Evolutionary conservation across 2,113 vertebrate species (phyloP).

Genomic region (Cochlearius cochlearius): DNA sequence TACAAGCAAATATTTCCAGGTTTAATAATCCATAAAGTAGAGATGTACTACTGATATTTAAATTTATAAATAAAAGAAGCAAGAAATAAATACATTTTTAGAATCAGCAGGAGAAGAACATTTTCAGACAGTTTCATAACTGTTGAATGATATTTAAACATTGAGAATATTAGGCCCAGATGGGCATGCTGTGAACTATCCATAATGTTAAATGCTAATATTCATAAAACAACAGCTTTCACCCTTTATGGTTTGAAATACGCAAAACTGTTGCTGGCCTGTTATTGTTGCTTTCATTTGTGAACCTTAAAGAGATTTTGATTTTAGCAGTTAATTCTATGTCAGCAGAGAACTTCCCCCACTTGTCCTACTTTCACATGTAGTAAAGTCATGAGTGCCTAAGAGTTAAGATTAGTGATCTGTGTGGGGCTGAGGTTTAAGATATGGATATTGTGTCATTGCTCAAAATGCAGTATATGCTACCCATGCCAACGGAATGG

Average conservation of each 20-base stretch:
- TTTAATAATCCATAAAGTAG: not conserved
- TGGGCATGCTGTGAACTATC: not conserved
- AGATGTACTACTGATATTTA: not conserved
- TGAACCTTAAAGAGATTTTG: not conserved
- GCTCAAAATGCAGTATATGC: not conserved
- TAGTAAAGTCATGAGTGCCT: not conserved
- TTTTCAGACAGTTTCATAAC: slow-evolving; percentile 1
- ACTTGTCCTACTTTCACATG: not conserved
- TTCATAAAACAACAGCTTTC: not conserved
- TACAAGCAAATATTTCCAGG: not conserved
- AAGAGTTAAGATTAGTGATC: not conserved
- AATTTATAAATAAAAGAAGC: not conserved
- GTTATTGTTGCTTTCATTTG: not conserved
- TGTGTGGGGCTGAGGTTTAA: not conserved
- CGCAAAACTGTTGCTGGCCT: not conserved
- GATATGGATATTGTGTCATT: not conserved
- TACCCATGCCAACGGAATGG: not conserved
- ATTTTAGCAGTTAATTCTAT: not conserved
- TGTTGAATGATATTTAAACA: slow-evolving; percentile 23
- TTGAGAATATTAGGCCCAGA: not conserved
- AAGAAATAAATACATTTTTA: slow-evolving; percentile 8
- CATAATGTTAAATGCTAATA: not conserved
- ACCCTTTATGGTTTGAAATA: not conserved
- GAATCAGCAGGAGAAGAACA: not conserved
- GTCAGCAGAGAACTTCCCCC: not conserved